Conservation (phyloP, 2,113 vertebrate species). For the Ciconia boyciana region DNA sequence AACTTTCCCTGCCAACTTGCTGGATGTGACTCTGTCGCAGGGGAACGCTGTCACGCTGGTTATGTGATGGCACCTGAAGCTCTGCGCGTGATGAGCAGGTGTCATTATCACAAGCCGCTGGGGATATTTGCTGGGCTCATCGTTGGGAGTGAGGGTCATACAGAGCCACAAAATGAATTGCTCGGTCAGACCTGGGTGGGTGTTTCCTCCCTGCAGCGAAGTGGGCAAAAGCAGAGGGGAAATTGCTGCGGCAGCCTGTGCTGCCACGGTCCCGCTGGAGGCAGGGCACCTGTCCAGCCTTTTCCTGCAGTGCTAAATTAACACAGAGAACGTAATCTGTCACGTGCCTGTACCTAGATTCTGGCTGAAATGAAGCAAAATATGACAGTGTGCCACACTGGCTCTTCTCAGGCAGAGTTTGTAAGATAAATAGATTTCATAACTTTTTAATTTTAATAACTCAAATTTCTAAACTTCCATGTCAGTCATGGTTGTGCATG, state of each 20-base stretch:
- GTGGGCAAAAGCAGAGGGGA: background rate
- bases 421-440: background rate
- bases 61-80: background rate
- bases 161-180: background rate
- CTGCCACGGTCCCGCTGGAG: background rate
- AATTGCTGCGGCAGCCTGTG: background rate
- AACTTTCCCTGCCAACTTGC: background rate
- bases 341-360: accelerated
- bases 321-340: accelerated
- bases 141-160: background rate
- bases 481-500: accelerated
- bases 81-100: background rate
- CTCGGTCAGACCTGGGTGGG: accelerated
- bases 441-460: background rate
- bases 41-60: background rate
- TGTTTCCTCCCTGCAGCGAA: background rate
- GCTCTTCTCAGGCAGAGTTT: background rate
- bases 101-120: background rate
- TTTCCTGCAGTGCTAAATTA: background rate
- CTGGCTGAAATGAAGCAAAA: background rate
- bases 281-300: background rate
- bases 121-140: background rate
- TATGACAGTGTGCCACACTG: accelerated
- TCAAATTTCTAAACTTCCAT: background rate
- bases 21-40: background rate